These are phyloP conservation scores for Batillaria attramentaria DNA, from an alignment of 1,140 invertebrate species.

Conservation along the genomic window DNA sequence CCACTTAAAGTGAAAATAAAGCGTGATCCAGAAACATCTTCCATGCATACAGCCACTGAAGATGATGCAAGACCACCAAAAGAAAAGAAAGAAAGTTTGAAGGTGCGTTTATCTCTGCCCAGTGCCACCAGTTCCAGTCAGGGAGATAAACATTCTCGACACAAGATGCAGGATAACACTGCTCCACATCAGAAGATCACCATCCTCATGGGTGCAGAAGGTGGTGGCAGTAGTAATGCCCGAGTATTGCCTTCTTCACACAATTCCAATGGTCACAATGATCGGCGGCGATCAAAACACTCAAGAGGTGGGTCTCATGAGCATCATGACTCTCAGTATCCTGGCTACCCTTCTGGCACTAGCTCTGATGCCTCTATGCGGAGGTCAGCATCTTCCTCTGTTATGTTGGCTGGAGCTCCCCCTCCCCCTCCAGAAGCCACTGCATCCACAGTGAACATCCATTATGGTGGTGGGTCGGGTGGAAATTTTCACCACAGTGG, in stretches of 20 bases:
- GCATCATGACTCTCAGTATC: background rate
- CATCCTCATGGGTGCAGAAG: background rate
- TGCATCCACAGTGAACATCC: background rate
- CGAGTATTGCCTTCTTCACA: background rate
- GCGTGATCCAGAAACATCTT: background rate
- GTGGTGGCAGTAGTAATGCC: background rate
- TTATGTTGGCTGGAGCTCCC: background rate
- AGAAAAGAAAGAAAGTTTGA: background rate
- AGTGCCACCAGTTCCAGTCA: background rate
- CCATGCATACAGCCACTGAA: background rate
- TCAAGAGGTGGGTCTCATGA: background rate
- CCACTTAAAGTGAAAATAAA: slow-evolving; percentile 5
- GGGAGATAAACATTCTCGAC: background rate
- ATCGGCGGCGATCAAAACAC: background rate
- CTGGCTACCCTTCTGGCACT: background rate
- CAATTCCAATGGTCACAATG: background rate
- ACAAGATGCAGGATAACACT: background rate
- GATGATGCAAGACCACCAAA: background rate
- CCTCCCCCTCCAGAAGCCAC: background rate
- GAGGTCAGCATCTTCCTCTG: background rate
- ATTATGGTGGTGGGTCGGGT: background rate
- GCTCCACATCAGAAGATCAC: background rate
- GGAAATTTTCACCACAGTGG: background rate
- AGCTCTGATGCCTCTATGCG: background rate
- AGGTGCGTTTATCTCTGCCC: background rate